Conservation (phyloP, 2,797 vertebrate species). For the Poecilia picta region DNA sequence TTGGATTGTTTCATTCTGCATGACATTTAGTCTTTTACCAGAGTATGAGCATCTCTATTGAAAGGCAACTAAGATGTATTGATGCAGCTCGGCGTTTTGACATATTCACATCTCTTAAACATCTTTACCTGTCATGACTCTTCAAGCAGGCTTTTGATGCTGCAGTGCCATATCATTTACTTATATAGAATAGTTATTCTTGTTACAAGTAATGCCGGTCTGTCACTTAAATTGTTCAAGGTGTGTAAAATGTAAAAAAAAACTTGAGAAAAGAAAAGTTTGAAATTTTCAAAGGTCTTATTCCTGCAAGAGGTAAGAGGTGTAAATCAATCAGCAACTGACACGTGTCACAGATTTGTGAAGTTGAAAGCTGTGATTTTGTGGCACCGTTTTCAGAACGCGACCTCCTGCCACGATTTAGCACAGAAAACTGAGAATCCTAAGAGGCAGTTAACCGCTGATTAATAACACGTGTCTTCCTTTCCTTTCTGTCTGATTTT, state of each 20-base stretch:
- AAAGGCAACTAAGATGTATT: background rate
- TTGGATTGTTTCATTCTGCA: background rate
- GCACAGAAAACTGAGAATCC: background rate
- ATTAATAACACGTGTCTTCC: slow-evolving; percentile 11
- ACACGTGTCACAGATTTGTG: slow-evolving; percentile 8
- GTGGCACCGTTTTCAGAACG: slow-evolving; percentile 6
- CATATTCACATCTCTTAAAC: background rate
- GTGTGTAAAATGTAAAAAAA: slow-evolving; percentile 1
- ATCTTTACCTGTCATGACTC: background rate
- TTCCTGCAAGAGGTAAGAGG: slow-evolving; percentile 7
- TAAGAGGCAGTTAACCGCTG: background rate
- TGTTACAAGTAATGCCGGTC: background rate
- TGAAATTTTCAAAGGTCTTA: background rate
- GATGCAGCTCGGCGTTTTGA: background rate
- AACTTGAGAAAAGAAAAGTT: too few species aligned
- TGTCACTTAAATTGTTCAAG: background rate
- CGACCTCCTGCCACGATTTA: slow-evolving; percentile 4
- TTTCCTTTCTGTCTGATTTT: slow-evolving; percentile 13
- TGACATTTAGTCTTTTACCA: background rate
- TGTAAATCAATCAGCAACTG: slow-evolving; percentile 14
- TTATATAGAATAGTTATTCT: background rate
- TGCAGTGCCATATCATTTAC: background rate
- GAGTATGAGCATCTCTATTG: background rate
- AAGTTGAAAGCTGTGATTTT: background rate
- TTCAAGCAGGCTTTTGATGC: background rate